Percentiles rank a stretch among this genome's conserved stretches.
Evolutionary conservation across 2,888 invertebrate species (phyloP).

Genomic region (Xestia ashworthii): DNA sequence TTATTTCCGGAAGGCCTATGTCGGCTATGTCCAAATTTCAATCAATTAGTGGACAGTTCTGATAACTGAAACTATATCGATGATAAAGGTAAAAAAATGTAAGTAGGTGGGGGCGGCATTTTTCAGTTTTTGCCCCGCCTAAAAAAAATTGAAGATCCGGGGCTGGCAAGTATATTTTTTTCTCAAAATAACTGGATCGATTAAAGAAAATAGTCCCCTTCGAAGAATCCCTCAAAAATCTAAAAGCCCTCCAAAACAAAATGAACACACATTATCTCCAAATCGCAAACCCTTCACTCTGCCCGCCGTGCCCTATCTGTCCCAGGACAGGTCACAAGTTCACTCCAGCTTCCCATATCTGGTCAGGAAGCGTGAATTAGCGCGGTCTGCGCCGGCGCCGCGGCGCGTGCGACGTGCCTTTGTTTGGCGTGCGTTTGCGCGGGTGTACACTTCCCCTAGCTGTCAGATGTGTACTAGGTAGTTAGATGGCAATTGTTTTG

Average conservation of each 20-base stretch:
- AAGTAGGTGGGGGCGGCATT: too few species aligned
- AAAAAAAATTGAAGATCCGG: too few species aligned
- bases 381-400: constrained; percentile 66
- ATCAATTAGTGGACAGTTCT: too few species aligned
- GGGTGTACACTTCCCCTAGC: constrained; percentile 61
- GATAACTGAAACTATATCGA: too few species aligned
- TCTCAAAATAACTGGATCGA: not conserved
- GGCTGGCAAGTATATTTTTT: too few species aligned
- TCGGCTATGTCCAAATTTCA: too few species aligned
- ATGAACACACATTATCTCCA: constrained; percentile 57
- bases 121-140: too few species aligned
- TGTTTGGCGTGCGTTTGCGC: constrained; percentile 66
- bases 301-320: constrained; percentile 73
- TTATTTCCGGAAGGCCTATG: too few species aligned
- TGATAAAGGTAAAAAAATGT: too few species aligned
- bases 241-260: constrained; percentile 28
- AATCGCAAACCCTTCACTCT: constrained; percentile 50
- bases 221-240: not conserved
- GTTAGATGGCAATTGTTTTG: constrained; percentile 52
- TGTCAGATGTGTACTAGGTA: constrained; percentile 53
- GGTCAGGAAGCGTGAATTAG: constrained; percentile 77
- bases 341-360: constrained; percentile 52
- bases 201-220: not conserved
- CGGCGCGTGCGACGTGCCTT: constrained; percentile 68
- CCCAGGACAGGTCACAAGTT: constrained; percentile 61